phyloP scores from a whole-genome alignment of 1,140 invertebrate genomes.

The Neuroterus valhalla region DNA sequence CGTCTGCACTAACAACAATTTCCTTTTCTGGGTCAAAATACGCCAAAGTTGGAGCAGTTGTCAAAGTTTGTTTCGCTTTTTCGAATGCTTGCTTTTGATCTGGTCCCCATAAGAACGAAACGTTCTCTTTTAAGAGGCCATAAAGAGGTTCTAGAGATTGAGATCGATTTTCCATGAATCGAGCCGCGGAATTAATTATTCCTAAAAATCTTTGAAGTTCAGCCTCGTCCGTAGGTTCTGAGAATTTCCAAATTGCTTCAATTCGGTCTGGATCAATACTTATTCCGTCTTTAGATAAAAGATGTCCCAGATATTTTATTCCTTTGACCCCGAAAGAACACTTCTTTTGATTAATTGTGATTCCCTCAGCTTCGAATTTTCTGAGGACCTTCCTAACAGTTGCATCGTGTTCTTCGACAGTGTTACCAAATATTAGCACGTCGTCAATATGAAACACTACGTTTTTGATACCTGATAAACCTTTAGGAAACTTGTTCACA shows the following conservation, averaged over 20 bases:
- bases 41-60: slow-evolving; percentile 40
- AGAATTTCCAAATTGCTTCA: slow-evolving; percentile 53
- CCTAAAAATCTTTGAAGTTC: slow-evolving; percentile 25
- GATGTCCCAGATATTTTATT: no score
- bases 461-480: slow-evolving; percentile 49
- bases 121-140: slow-evolving; percentile 38
- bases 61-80: slow-evolving; percentile 43
- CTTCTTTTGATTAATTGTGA: slow-evolving; percentile 57
- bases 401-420: slow-evolving; percentile 53
- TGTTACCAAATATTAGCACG: slow-evolving; percentile 51
- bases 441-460: slow-evolving; percentile 59
- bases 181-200: slow-evolving; percentile 31
- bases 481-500: slow-evolving; percentile 44
- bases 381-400: slow-evolving; percentile 51
- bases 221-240: slow-evolving; percentile 31
- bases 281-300: slow-evolving; percentile 54
- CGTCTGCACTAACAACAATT: slow-evolving; percentile 61
- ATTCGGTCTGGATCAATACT: slow-evolving; percentile 55
- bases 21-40: slow-evolving; percentile 50
- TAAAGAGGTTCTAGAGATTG: no score
- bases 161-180: no score
- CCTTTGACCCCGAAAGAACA: slow-evolving; percentile 49
- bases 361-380: slow-evolving; percentile 47
- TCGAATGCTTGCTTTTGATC: slow-evolving; percentile 42
- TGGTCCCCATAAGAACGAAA: slow-evolving; percentile 40